Percentiles rank a stretch among this genome's conserved stretches.
These are phyloP conservation scores for Pelecanoides urinatrix DNA, from an alignment of 2,113 vertebrate genomes.

Conservation along the genomic window DNA sequence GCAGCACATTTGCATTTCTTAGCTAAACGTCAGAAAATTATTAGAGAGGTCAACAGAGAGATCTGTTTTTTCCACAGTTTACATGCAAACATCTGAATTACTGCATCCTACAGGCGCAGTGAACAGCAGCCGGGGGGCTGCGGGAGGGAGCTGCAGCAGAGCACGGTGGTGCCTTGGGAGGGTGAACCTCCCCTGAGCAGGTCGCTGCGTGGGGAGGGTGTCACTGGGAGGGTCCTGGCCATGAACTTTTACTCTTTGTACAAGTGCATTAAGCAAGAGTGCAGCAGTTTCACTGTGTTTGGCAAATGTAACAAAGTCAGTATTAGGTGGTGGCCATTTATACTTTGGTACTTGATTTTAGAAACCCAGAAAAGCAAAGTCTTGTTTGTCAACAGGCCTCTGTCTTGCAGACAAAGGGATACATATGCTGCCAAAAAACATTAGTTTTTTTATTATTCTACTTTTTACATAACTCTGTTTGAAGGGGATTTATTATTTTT, in stretches of 20 bases:
- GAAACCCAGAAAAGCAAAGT: background rate
- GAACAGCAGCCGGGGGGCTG: background rate
- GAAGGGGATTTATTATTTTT: slow-evolving; percentile 44
- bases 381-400: slow-evolving; percentile 39
- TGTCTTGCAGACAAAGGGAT: slow-evolving; percentile 34
- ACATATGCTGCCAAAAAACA: background rate
- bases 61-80: background rate
- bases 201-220: background rate
- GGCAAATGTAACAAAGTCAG: background rate
- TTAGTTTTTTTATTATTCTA: slow-evolving; percentile 17
- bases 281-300: background rate
- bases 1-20: slow-evolving; percentile 1
- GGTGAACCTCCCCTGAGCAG: background rate
- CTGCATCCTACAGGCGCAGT: background rate
- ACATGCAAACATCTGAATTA: background rate
- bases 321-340: background rate
- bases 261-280: background rate
- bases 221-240: background rate
- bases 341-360: background rate
- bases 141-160: background rate
- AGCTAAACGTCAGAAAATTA: background rate
- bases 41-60: background rate
- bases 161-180: background rate
- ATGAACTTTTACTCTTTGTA: background rate
- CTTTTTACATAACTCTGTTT: slow-evolving; percentile 35